Conservation (phyloP, 2,113 vertebrate genomes). For the Pseudorasbora parva region DNA sequence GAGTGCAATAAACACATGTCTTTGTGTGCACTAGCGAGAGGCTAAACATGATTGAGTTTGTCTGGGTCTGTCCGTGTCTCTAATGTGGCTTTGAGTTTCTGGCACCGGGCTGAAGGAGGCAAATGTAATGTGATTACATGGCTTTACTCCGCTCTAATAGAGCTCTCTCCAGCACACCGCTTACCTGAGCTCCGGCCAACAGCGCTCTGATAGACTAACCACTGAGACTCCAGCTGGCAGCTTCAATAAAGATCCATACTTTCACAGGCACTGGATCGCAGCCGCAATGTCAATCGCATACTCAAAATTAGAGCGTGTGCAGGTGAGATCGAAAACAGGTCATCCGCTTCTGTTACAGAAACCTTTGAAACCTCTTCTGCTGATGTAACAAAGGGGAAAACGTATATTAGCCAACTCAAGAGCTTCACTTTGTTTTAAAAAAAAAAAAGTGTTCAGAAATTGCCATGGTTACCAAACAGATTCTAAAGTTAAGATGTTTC, state of each 20-base stretch:
- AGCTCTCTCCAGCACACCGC: not conserved
- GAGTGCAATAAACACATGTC: not conserved
- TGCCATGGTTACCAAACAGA: no score
- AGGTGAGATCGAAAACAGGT: slow-evolving; percentile 20
- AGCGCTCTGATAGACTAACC: not conserved
- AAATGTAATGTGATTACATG: slow-evolving; percentile 38
- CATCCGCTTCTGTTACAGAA: not conserved
- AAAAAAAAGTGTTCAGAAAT: no score
- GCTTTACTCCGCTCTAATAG: slow-evolving; percentile 27
- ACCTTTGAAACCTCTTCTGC: slow-evolving; percentile 8
- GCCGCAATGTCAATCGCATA: not conserved
- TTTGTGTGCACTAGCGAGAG: not conserved
- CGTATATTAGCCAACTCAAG: not conserved
- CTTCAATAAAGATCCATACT: not conserved
- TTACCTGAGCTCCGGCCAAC: slow-evolving; percentile 6
- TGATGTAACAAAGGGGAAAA: not conserved
- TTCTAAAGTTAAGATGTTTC: no score
- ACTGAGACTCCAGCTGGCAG: slow-evolving; percentile 13
- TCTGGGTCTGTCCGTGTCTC: slow-evolving; percentile 7
- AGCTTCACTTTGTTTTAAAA: no score
- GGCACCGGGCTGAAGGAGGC: slow-evolving; percentile 15
- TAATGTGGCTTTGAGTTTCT: slow-evolving; percentile 3
- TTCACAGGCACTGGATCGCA: not conserved
- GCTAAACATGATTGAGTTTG: slow-evolving; percentile 19
- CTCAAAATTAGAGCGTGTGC: not conserved